Conservation (phyloP, 2,888 invertebrate species). For the Agrilus cyanescens region DNA sequence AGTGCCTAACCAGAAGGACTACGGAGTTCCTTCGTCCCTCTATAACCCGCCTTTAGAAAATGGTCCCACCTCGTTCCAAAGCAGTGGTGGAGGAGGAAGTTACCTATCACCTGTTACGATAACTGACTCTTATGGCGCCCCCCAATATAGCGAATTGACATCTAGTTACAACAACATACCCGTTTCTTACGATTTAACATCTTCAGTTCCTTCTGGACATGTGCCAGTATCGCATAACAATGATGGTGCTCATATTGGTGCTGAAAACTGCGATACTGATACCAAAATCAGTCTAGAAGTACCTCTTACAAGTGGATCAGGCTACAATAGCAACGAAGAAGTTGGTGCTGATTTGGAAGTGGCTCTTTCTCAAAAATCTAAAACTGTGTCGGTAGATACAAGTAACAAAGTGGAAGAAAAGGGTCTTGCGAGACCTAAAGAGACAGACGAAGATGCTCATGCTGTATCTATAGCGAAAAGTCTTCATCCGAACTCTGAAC, state of each 20-base stretch:
- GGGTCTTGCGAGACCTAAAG: slow-evolving; percentile 11
- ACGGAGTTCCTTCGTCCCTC: too few relatives aligned
- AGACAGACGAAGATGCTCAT: slow-evolving; percentile 22
- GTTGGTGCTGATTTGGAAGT: slow-evolving; percentile 30
- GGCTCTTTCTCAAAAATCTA: slow-evolving; percentile 27
- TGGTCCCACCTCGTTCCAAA: too few relatives aligned
- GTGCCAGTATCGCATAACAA: too few relatives aligned
- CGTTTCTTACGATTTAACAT: too few relatives aligned
- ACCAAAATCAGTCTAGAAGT: too few relatives aligned
- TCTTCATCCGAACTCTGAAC: slow-evolving; percentile 29
- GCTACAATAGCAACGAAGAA: slow-evolving; percentile 6
- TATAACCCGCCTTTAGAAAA: too few relatives aligned
- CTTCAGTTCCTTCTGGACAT: too few relatives aligned
- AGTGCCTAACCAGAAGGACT: too few relatives aligned
- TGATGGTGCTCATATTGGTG: slow-evolving; percentile 24
- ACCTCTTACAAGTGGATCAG: too few relatives aligned
- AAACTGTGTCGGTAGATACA: slow-evolving; percentile 18
- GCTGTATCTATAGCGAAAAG: slow-evolving; percentile 29
- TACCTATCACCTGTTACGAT: neutral
- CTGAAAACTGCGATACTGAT: too few relatives aligned
- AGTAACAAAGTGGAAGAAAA: slow-evolving; percentile 16
- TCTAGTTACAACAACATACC: too few relatives aligned
- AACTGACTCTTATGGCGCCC: slow-evolving; percentile 18
- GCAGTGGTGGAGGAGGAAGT: too few relatives aligned
- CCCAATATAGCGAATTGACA: slow-evolving; percentile 1